Evolutionary conservation across 2,888 invertebrate species (phyloP), one percentile per base, ranked within the genome.

Genomic region (Diplazon laetatorius): DNA sequence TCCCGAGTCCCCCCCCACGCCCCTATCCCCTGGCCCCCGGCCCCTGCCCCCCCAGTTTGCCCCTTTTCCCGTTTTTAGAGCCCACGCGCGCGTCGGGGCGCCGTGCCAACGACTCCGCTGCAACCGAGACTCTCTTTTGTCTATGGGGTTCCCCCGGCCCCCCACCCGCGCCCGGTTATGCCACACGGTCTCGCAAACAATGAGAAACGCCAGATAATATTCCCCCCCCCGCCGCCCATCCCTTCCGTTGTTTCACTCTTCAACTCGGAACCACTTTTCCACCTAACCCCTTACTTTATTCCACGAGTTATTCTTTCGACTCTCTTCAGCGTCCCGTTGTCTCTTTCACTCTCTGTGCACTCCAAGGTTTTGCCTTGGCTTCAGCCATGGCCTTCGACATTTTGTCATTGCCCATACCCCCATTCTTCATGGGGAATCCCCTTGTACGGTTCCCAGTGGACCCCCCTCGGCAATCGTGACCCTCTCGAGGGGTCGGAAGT

Each of bases 71-170:
- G n/a, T n/a, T n/a, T n/a, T n/a, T n/a, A n/a, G n/a, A n/a, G n/a
- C n/a, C n/a, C n/a, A n/a, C n/a, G n/a, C n/a, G n/a, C 16, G 30
- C n/a, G 44, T 30, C n/a, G n/a, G 25, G 55, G 8, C 16, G n/a
- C 2, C 35, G 30, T 50, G 50, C 22, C 20, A 48, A 48, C 57
- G 42, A n/a, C n/a, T 66, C 48, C 35, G 3, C 74, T 44, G 44
- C 66, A 60, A 71, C n/a, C 62, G 71, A 75, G 71, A 63, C 71
- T 78, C 71, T 71, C 71, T 71, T 78, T 78, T 78, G 75, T 78
- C 75, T 71, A 20, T 39, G 37, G 12, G 73, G 57, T 48, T 48
- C 48, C 25, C 59, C n/a, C n/a, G n/a, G n/a, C n/a, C n/a, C n/a
- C n/a, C n/a, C n/a, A n/a, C n/a, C n/a, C n/a, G n/a, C n/a, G n/a